These are phyloP conservation scores for Halictus quadricinctus DNA, from an alignment of 2,888 invertebrate species.

Conservation along the genomic window DNA sequence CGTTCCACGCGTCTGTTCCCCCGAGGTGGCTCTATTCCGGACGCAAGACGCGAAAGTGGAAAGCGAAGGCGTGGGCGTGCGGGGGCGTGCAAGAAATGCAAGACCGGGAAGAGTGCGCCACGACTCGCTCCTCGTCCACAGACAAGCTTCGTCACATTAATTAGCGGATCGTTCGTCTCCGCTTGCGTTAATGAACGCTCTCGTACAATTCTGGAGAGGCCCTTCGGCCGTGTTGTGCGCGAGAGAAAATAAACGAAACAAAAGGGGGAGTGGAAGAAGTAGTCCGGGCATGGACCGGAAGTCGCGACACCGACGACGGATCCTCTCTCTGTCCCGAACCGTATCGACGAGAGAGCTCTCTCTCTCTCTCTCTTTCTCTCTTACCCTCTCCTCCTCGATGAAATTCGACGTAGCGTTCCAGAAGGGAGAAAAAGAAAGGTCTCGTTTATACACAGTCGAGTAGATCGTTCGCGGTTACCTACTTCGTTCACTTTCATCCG, in stretches of 20 bases:
- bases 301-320: slow-evolving; percentile 10
- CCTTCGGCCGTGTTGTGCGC: slow-evolving; percentile 53
- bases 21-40: not conserved
- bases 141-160: slow-evolving; percentile 72
- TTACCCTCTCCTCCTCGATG: not conserved
- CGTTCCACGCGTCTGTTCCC: not conserved
- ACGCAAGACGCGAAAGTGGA: slow-evolving; percentile 35
- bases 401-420: slow-evolving; percentile 27
- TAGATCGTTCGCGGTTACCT: slow-evolving; percentile 33
- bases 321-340: slow-evolving; percentile 16
- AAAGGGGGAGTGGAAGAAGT: slow-evolving; percentile 32
- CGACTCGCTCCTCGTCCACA: slow-evolving; percentile 58
- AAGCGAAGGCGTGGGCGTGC: slow-evolving; percentile 20
- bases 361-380: not conserved
- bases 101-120: slow-evolving; percentile 41
- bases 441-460: slow-evolving; percentile 23
- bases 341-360: slow-evolving; percentile 26
- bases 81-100: slow-evolving; percentile 38
- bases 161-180: slow-evolving; percentile 68
- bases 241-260: slow-evolving; percentile 59
- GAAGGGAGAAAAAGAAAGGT: not conserved
- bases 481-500: slow-evolving; percentile 42
- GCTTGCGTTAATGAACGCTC: slow-evolving; percentile 68
- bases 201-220: slow-evolving; percentile 57
- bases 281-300: slow-evolving; percentile 36